Base-by-base conservation (phyloP, 2,113 vertebrate genomes). In the Pristiophorus japonicus region DNA sequence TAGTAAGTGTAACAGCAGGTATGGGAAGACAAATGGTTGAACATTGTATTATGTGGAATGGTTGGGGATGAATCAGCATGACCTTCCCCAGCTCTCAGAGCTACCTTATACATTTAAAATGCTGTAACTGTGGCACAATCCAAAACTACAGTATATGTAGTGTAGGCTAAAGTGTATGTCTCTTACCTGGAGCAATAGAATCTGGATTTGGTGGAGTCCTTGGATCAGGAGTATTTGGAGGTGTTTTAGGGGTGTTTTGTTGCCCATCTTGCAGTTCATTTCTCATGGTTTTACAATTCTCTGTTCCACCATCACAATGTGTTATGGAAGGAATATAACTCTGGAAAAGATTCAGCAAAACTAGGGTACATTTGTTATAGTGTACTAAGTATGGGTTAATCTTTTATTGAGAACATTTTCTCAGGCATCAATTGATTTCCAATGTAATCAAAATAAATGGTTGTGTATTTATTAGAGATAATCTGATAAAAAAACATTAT, bases 111-210 rank as follows among this genome's bases (percentile, higher is more conserved):
- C 47, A 30, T n/a, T 90, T 59, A 90, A 90, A 90, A 90, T n/a
- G 27, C 27, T 30, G 87, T 27, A n/a, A 30, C 42, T 94, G 18
- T 65, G n/a, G 6, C 34, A 62, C 34, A 63, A 30, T 55, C 47
- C 47, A 30, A 63, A n/a, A 7, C 34, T 91, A 6, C 88, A 59
- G 30, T 62, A 34, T 42, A 42, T 66, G 62, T 11, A 22, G 62
- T 45, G 24, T 66, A 4, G 38, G 16, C 65, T 94, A 27, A 94
- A n/a, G 55, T 94, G 65, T 62, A 47, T 42, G 0, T 51, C 66
- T 70, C 34, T 97, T 97, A 99, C 99, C 99, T 96, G 99, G 99
- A 55, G 99, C 98, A 1, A 99, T 98, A 95, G 95, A 98, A 93
- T 98, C 98, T 70, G 98, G 98, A 96, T 98, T 97, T 1, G 98